A percentile compares a stretch with the other conserved stretches of the same genome.
These are phyloP conservation scores for Hecatera dysodea DNA, from an alignment of 2,888 invertebrate genomes.

Conservation along the genomic window DNA sequence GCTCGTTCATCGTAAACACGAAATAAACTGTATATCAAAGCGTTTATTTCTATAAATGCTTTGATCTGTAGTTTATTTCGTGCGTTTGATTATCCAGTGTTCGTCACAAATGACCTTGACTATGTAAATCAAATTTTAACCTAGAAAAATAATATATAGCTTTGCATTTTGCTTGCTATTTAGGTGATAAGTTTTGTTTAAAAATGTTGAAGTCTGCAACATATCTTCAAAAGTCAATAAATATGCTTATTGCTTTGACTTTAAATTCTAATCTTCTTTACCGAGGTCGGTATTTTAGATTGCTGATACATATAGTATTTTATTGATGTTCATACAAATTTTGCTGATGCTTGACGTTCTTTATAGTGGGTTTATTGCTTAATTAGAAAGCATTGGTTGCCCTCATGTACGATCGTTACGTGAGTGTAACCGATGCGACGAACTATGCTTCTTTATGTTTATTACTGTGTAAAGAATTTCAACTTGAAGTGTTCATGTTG, in stretches of 20 bases:
- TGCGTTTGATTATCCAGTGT: constrained; percentile 12
- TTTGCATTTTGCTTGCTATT: neutral
- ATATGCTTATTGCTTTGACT: neutral
- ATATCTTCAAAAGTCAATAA: neutral
- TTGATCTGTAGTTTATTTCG: constrained; percentile 47
- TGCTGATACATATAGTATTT: too few relatives aligned
- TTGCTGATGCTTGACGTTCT: neutral
- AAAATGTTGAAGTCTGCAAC: neutral
- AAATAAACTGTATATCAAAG: constrained; percentile 37
- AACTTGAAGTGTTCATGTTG: too few relatives aligned
- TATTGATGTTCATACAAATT: neutral
- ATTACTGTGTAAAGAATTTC: too few relatives aligned
- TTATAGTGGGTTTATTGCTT: too few relatives aligned
- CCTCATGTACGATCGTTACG: too few relatives aligned
- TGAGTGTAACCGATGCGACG: too few relatives aligned
- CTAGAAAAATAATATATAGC: constrained; percentile 11
- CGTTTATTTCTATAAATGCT: constrained; percentile 44
- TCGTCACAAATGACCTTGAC: constrained; percentile 26
- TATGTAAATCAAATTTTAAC: constrained; percentile 3
- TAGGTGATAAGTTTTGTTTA: neutral
- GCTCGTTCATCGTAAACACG: constrained; percentile 33
- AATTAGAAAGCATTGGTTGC: too few relatives aligned
- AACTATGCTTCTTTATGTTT: too few relatives aligned
- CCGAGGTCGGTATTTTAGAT: neutral
- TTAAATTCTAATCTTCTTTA: neutral